phyloP scores from a whole-genome alignment of 2,797 vertebrate species.

The Phoxinus dragarum region DNA sequence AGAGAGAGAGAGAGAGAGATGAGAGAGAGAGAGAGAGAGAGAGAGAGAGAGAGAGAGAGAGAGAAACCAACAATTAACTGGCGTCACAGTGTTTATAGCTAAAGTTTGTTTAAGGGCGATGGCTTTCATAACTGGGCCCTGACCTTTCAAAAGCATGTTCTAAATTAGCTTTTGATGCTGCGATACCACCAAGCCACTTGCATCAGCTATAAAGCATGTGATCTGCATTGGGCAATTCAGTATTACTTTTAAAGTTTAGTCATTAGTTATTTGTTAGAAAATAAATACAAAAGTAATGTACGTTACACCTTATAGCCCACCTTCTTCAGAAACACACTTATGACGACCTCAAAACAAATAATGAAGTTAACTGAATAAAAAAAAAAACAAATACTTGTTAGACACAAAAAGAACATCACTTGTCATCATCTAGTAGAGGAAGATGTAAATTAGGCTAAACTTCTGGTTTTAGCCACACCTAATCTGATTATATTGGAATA shows the following conservation, averaged over 20 bases:
- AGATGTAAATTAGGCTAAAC: too few species aligned
- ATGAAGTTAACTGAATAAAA: neutral
- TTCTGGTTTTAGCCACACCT: too few species aligned
- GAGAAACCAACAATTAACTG: constrained; percentile 81
- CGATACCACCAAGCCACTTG: constrained; percentile 29
- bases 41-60: constrained; percentile 42
- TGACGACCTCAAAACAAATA: neutral
- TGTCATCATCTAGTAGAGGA: too few species aligned
- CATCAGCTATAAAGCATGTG: constrained; percentile 13
- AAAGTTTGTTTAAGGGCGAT: constrained; percentile 74
- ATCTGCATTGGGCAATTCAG: constrained; percentile 42
- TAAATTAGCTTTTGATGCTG: constrained; percentile 58
- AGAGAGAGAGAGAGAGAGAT: constrained; percentile 27
- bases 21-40: constrained; percentile 24
- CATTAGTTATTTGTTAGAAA: neutral
- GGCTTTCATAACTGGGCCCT: constrained; percentile 49
- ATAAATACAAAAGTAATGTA: neutral
- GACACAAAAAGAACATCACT: too few species aligned
- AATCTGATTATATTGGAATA: too few species aligned
- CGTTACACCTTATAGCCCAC: neutral
- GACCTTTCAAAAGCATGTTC: constrained; percentile 57
- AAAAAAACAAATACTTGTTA: neutral
- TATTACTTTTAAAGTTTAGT: neutral
- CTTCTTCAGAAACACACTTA: neutral
- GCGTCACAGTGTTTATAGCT: constrained; percentile 79